These are phyloP conservation scores for Cremastobaeus sp. DNA, from an alignment of 2,888 invertebrate genomes.

Conservation along the genomic window DNA sequence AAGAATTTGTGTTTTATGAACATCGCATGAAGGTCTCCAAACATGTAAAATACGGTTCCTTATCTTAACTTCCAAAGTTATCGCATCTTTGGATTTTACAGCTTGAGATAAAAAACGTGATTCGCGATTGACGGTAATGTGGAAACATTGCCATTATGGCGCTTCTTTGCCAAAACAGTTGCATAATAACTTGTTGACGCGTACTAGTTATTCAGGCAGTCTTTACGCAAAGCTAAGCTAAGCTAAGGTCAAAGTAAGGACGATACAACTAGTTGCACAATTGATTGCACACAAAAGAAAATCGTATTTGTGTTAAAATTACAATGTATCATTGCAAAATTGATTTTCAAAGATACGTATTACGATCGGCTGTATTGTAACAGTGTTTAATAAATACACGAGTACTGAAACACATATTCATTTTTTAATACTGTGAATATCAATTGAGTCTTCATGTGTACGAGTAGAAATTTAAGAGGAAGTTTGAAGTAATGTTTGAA, in stretches of 20 bases:
- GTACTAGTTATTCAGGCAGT: constrained; percentile 47
- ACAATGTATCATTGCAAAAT: constrained; percentile 34
- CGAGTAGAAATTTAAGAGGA: no score
- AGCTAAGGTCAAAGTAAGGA: constrained; percentile 57
- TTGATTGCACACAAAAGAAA: constrained; percentile 41
- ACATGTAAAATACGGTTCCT: no score
- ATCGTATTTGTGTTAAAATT: constrained; percentile 23
- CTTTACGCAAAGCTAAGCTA: constrained; percentile 58
- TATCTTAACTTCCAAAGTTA: no score
- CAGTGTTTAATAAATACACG: no score
- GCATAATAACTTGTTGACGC: constrained; percentile 54
- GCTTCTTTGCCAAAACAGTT: constrained; percentile 50
- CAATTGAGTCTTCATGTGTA: no score
- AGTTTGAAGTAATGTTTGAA: no score
- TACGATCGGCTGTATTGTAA: not conserved
- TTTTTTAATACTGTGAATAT: no score
- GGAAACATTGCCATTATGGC: constrained; percentile 40
- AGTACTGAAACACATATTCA: no score
- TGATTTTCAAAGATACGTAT: constrained; percentile 27
- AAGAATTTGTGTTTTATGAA: no score
- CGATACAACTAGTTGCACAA: constrained; percentile 58
- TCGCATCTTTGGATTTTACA: no score
- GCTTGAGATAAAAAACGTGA: not conserved
- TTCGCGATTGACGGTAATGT: constrained; percentile 27
- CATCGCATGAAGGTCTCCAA: no score